These are phyloP conservation scores for Xestoiulus laeticollis DNA, from an alignment of 2,888 invertebrate species.

Conservation along the genomic window DNA sequence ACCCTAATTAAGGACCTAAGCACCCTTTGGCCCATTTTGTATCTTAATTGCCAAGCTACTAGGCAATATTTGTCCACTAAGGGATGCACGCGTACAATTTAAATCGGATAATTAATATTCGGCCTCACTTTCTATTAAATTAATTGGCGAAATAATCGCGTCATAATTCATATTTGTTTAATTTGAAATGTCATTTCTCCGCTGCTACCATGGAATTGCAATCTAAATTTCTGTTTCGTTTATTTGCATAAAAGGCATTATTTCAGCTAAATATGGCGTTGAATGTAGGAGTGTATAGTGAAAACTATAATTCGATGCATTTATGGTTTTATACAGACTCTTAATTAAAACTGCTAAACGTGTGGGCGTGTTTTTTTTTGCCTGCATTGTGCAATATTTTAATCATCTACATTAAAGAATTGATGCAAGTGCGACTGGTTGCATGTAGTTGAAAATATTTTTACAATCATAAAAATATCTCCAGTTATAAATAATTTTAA, in stretches of 20 bases:
- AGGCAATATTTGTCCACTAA: too few species aligned
- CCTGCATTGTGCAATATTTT: background rate
- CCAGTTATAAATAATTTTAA: too few species aligned
- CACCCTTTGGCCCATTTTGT: too few species aligned
- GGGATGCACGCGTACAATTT: too few species aligned
- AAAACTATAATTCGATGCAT: background rate
- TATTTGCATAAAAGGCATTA: background rate
- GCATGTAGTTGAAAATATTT: too few species aligned
- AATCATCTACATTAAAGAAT: background rate
- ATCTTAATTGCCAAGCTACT: too few species aligned
- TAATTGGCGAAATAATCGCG: background rate
- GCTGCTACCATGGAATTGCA: background rate
- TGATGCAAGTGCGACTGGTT: too few species aligned
- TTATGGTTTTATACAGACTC: background rate
- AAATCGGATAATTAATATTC: background rate
- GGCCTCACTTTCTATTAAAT: background rate
- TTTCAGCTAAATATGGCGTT: background rate
- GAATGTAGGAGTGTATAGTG: background rate
- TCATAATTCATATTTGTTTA: background rate
- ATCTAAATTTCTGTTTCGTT: background rate
- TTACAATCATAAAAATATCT: too few species aligned
- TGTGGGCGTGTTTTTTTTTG: background rate
- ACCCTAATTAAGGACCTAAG: background rate
- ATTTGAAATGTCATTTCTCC: background rate
- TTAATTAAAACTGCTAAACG: background rate